Base-by-base conservation (phyloP, 2,888 invertebrate species). In the Spisula subtruncata region DNA sequence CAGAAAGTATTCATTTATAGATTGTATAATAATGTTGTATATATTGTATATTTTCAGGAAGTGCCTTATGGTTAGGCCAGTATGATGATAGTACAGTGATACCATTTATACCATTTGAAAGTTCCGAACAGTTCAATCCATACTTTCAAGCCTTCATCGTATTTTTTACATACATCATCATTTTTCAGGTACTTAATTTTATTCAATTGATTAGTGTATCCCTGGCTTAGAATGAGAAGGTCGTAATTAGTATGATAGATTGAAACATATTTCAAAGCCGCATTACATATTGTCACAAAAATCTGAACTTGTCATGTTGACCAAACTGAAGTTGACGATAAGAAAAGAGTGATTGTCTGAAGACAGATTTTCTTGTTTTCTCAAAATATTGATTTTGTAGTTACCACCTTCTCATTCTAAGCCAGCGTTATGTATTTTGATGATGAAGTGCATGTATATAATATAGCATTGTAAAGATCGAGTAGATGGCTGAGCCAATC, bases 81-180 rank as follows among this genome's bases (percentile, higher is more conserved):
- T 95, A 93, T 91, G 92, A 92, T 29, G 94, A 94, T 87, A 89
- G 94, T 83, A 94, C 93, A 20, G 91, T 91, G 5, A 94, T 96
- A 12, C 94, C 95, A 29, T 96, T 96, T 90, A 94, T 96, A n/a
- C 94, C 95, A 0, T 95, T 94, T 88, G 93, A 93, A 89, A 93
- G 92, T 85, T 93, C 93, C 12, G 94, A 95, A 85, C 94, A 95
- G 87, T 93, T 94, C 83, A 96, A 94, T 90, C 96, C 96, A 29
- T 95, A 95, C 51, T 98, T 97, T 95, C 98, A 98, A 96, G 98
- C 98, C 14, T 98, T 99, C 95, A 97, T 98, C 86, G 98, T 98
- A 93, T 99, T 99, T 97, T 99, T 98, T 98, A 99, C 99, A 1
- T 99, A 98, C 97, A 98, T 99, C 93, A 99, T 99, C 96, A 98